Evolutionary conservation across 2,888 invertebrate species (phyloP), one percentile per base, ranked within the genome.

Genomic region (Stenotaenia linearis): DNA sequence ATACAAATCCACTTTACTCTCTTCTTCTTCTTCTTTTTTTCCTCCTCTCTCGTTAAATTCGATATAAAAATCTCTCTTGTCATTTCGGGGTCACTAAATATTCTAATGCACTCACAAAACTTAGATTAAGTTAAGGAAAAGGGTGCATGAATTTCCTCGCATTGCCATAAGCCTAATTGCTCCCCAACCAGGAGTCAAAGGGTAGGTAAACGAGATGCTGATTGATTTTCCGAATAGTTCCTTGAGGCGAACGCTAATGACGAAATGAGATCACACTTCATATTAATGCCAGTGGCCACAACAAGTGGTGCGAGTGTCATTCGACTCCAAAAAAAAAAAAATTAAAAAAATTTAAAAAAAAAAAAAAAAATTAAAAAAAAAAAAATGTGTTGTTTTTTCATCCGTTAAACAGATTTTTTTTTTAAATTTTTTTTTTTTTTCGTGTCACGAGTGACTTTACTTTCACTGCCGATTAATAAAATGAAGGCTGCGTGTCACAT

Each of bases 91-190:
- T 50, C 50, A 50, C 50, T 50, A 50, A 50, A 50, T 50, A 50
- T 50, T 50, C 50, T n/a, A 18, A 50, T 50, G 18, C 9, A 50
- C 50, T 18, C 50, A 18, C n/a, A 15, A 50, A 50, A 18, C 18
- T 7, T 1, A 50, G 50, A 50, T n/a, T 18, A 50, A n/a, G 50
- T 50, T 50, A 50, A 50, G 50, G 25, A 69, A n/a, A n/a, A 25
- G 69, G 28, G 69, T 69, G 69, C 28, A 25, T 28, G 28, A 69
- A 69, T 69, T 69, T 69, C 28, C 25, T 15, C 9, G 23, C 69
- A 69, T 69, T 28, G 69, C 69, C 69, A 69, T 69, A 69, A 69
- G 69, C 69, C 69, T 69, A 69, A 69, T 69, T 69, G 69, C 69
- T 69, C 69, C 69, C 69, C 28, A 69, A 25, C 69, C 69, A 69